phyloP scores from a whole-genome alignment of 64 coral and sea anemone species.

The Astreopora myriophthalma region DNA sequence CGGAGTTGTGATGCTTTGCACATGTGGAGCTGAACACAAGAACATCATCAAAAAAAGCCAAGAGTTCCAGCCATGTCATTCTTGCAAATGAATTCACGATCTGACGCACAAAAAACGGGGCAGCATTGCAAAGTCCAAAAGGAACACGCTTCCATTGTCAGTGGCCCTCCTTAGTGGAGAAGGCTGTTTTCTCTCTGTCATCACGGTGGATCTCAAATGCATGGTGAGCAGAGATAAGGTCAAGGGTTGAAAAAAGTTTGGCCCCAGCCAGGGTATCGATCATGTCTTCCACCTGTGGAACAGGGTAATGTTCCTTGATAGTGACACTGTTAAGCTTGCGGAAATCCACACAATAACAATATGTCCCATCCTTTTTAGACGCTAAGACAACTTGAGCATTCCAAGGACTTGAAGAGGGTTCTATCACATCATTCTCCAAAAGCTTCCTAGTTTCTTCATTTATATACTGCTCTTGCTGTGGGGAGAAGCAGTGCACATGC shows the following conservation, averaged over 20 bases:
- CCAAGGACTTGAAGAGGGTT: slow-evolving; percentile 41
- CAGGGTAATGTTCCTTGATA: slow-evolving; percentile 23
- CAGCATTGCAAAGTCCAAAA: slow-evolving; percentile 57
- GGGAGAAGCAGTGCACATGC: no score
- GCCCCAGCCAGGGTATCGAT: slow-evolving; percentile 39
- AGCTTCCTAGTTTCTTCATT: slow-evolving; percentile 9
- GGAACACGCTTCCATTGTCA: slow-evolving; percentile 65
- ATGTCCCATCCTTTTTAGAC: slow-evolving; percentile 26
- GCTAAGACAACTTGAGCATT: slow-evolving; percentile 48
- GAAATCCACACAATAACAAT: slow-evolving; percentile 60
- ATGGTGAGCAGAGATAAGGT: slow-evolving; percentile 56
- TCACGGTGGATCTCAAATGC: not conserved
- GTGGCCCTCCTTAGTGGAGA: slow-evolving; percentile 41
- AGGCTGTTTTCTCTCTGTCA: slow-evolving; percentile 44
- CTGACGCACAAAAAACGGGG: slow-evolving; percentile 23
- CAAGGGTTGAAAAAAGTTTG: slow-evolving; percentile 58
- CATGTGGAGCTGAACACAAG: slow-evolving; percentile 24
- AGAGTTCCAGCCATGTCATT: slow-evolving; percentile 6
- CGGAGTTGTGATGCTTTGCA: not conserved
- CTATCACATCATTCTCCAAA: slow-evolving; percentile 8
- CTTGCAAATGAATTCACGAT: slow-evolving; percentile 29
- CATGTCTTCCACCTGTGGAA: slow-evolving; percentile 48
- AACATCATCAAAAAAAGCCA: slow-evolving; percentile 32
- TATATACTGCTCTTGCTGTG: no score
- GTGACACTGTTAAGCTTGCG: slow-evolving; percentile 48